Evolutionary conservation across 2,113 vertebrate species (phyloP), one percentile per base, ranked within the genome.

Genomic region (Thomomys bottae): DNA sequence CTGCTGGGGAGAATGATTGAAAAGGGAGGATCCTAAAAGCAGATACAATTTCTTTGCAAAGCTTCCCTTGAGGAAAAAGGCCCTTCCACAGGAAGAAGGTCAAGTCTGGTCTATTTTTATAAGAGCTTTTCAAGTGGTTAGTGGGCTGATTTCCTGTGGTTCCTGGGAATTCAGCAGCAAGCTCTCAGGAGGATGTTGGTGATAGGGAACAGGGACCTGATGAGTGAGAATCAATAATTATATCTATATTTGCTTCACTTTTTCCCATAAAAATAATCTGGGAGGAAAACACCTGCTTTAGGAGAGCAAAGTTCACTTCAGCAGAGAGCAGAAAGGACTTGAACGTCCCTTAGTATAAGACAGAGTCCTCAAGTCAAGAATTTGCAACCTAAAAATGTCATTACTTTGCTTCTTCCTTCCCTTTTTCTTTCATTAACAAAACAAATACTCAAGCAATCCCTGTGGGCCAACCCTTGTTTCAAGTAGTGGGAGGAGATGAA

Each of bases 151-250:
- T 97, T 97, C 94, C 94, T 97, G 96, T 94, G 94, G 94, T 95
- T 95, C 90, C 93, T 68, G 87, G 90, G 93, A 96, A 96, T 94
- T 94, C 87, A 87, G 81, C 77, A 92, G 64, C 92, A 94, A 86
- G 78, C 77, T 86, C 88, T 81, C 66, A 84, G 93, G 93, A 96
- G 94, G 95, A 95, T 95, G 94, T 36, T 84, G 86, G 94, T 71
- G 93, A 94, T 94, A 90, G 93, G 87, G 72, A 88, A n/a, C 71
- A 61, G 79, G 59, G 28, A 93, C 86, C 71, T 78, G 71, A 66
- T 88, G 94, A 87, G 42, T 61, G 87, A 93, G 77, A 96, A 95
- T 93, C 93, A 95, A 90, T 93, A 95, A 97, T 96, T 95, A 97
- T 96, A 80, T 94, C 96, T 96, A 95, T 96, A 95, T 96, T 95